Base-by-base conservation (phyloP, 2,797 vertebrate species). In the Bradypodion pumilum region DNA sequence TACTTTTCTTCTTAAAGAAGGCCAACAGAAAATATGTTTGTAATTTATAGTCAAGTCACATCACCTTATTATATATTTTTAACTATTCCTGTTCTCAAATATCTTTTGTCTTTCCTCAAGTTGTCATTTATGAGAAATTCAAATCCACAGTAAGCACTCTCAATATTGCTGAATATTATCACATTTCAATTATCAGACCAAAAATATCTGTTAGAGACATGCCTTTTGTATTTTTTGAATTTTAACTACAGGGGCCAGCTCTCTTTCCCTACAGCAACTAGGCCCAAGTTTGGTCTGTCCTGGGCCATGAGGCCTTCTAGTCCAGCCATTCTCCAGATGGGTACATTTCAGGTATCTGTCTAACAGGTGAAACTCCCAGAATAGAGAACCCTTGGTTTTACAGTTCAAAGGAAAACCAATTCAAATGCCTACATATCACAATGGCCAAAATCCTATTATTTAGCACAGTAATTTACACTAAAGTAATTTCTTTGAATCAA, bases 1-100 rank as follows among this genome's bases (percentile, higher is more conserved):
- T 88, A 75, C 56, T 87, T 78, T 83, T 72, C 59, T 65, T 79
- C 86, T 46, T 85, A 66, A 46, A 84, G 69, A 85, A 92, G 85
- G 1, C 29, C 9, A 46, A 70, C 77, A 87, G 81, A 75, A 86
- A 74, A 68, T 84, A 83, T 81, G 87, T 90, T 73, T 81, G 21
- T 62, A 37, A 80, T 56, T 42, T 82, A 81, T 82, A 63, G 74
- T 82, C 59, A 81, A 81, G 25, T 46, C n/a, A 42, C 52, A 56
- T 59, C 59, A 25, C 7, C 8, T 52, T 40, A 70, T 29, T 42
- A 56, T 40, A 62, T 37, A 62, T 52, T 73, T 81, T 37, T 81
- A 44, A 81, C 62, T 8, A 42, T 52, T 70, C 19, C 27, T 37
- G 25, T 80, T 81, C 16, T 80, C 65, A 80, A 52, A 35, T 40